phyloP scores from a whole-genome alignment of 2,797 vertebrate species.

The Pempheris klunzingeri region DNA sequence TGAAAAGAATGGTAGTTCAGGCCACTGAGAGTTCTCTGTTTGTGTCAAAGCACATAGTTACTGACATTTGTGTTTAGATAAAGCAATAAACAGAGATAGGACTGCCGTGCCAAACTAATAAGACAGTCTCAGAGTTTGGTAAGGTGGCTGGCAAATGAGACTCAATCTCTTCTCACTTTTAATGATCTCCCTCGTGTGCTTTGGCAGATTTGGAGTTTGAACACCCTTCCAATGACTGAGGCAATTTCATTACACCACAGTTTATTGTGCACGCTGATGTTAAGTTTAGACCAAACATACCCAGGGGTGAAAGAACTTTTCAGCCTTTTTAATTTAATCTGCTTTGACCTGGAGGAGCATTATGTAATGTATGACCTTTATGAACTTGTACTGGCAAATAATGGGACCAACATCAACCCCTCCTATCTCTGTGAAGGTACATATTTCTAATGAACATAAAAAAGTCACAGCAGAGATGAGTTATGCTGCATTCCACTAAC shows the following conservation, averaged over 20 bases:
- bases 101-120: conserved; percentile 54
- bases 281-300: conserved; percentile 44
- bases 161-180: conserved; percentile 54
- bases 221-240: conserved; percentile 40
- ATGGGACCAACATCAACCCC: conserved; percentile 10
- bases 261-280: conserved; percentile 51
- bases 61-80: conserved; percentile 64
- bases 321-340: conserved; percentile 35
- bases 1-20: conserved; percentile 54
- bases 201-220: conserved; percentile 55
- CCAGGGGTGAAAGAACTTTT: conserved; percentile 34
- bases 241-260: conserved; percentile 53
- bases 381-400: conserved; percentile 25
- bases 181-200: conserved; percentile 68
- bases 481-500: conserved; percentile 8
- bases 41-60: conserved; percentile 57
- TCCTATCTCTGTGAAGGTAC: conserved; percentile 14
- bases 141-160: conserved; percentile 55
- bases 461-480: conserved; percentile 14
- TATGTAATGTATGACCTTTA: conserved; percentile 38
- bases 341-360: conserved; percentile 35
- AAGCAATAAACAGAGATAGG: conserved; percentile 60
- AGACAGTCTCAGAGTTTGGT: conserved; percentile 56
- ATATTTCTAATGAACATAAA: conserved; percentile 44
- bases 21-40: conserved; percentile 43